Conservation (phyloP, 2,888 invertebrate species). For the Drosophila incognita region DNA sequence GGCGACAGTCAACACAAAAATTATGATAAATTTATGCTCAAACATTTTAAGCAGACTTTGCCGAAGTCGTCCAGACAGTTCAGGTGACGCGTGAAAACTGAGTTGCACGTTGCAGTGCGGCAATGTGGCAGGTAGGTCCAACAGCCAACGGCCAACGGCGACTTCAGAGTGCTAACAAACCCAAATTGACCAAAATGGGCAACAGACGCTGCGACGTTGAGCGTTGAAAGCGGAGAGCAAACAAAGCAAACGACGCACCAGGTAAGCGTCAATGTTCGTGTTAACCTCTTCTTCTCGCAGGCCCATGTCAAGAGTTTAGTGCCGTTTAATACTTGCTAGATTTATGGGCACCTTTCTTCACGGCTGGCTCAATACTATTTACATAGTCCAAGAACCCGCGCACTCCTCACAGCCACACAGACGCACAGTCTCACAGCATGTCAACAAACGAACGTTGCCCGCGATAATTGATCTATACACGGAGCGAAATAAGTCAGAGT, state of each 20-base stretch:
- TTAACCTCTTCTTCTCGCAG: conserved; percentile 7
- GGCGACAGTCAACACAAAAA: conserved; percentile 23
- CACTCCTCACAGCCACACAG: conserved; percentile 38
- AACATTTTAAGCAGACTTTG: conserved; percentile 40
- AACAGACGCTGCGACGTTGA: conserved; percentile 6
- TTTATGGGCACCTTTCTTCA: conserved; percentile 65
- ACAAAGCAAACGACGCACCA: conserved; percentile 57
- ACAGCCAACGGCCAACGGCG: conserved; percentile 9
- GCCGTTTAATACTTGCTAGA: conserved; percentile 61
- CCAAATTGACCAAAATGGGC: conserved; percentile 68
- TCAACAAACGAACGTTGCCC: conserved; percentile 66
- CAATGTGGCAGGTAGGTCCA: conserved; percentile 44
- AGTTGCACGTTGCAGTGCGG: conserved; percentile 31
- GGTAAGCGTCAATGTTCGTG: conserved; percentile 33
- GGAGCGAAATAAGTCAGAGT: background rate
- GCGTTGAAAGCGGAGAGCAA: conserved; percentile 27
- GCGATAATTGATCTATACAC: conserved; percentile 77
- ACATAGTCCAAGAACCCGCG: conserved; percentile 58
- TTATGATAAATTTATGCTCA: conserved; percentile 12
- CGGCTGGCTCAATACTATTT: conserved; percentile 58
- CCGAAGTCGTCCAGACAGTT: conserved; percentile 69
- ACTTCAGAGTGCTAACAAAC: conserved; percentile 56
- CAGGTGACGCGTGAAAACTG: conserved; percentile 49
- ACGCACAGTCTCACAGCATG: conserved; percentile 57
- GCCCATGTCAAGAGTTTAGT: conserved; percentile 44